Evolutionary conservation across 2,888 invertebrate genomes (phyloP), one percentile per base, ranked within the genome.

Genomic region (Fissipunctia ypsillon): DNA sequence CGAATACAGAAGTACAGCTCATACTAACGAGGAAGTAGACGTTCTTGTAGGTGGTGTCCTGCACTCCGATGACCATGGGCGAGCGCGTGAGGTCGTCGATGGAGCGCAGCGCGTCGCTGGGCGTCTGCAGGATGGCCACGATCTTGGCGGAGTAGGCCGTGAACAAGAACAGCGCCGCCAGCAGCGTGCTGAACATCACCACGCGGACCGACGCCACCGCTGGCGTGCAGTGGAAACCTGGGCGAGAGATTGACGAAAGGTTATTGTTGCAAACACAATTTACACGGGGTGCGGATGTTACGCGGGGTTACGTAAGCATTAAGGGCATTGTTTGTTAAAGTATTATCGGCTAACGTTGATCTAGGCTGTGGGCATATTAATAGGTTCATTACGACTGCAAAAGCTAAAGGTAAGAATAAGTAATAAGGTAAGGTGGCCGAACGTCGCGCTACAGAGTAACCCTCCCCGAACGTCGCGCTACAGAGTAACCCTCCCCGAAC

Each of bases 121-220:
- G 97, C 83, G 97, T 96, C 91, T 97, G 97, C 83, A 97, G 92
- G 76, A 97, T 92, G 22, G 97, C 96, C 80, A 97, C 97, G 81
- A 97, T 96, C 92, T 97, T 97, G 35, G 97, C 97, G n/a, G 97
- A 97, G 91, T 97, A 97, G 1, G 97, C 97, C 6, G 97, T 97
- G 89, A 97, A 97, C 45, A 96, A 89, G 90, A 97, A 97, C 63
- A 97, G 90, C 0, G 97, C 94, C 1, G 96, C 92, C 65, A 97
- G 90, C 84, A 97, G 95, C 65, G 96, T 95, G 70, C 95, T 95
- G 82, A 97, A 96, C 84, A 97, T 95, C 64, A 96, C 95, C 77
- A 97, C 90, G 14, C 97, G 95, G 0, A 95, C 96, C 3, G 97
- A 97, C 61, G 93, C 85, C 86, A 96, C 93, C 22, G 89, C 86